Evolutionary conservation across 2,888 invertebrate species (phyloP).

Genomic region (Diarsia rubi): DNA sequence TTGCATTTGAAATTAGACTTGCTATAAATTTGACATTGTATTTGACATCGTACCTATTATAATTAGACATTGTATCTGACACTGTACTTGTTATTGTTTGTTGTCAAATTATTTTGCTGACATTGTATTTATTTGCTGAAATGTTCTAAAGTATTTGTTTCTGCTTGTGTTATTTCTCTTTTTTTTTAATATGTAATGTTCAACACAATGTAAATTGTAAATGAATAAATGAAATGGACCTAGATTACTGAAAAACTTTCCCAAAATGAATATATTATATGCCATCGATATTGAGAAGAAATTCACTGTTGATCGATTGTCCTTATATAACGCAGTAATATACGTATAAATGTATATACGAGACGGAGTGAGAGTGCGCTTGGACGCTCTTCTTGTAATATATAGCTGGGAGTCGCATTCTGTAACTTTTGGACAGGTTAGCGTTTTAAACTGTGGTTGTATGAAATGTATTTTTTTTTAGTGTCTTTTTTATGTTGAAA

Average conservation of each 20-base stretch:
- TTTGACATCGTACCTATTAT: too few species aligned
- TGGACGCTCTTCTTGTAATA: slow-evolving; percentile 77
- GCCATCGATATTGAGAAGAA: slow-evolving; percentile 69
- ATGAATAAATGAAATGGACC: too few species aligned
- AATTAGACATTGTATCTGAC: too few species aligned
- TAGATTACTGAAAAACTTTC: slow-evolving; percentile 19
- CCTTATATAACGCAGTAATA: slow-evolving; percentile 61
- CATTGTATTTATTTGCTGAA: too few species aligned
- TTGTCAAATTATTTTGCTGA: too few species aligned
- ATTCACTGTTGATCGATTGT: slow-evolving; percentile 69
- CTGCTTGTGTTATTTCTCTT: too few species aligned
- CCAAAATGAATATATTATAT: slow-evolving; percentile 34
- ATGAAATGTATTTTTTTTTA: neutral
- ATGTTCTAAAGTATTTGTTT: too few species aligned
- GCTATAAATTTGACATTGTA: too few species aligned
- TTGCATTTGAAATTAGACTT: too few species aligned
- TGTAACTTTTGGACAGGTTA: slow-evolving; percentile 48
- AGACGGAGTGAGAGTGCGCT: slow-evolving; percentile 76
- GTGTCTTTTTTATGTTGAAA: neutral
- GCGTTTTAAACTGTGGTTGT: neutral
- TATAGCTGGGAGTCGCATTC: slow-evolving; percentile 78
- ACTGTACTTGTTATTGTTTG: too few species aligned
- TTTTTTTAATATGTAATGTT: too few species aligned
- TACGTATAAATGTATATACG: slow-evolving; percentile 65
- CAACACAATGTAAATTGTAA: too few species aligned